These are phyloP conservation scores for Aradophagus sp. DNA, from an alignment of 1,140 invertebrate species.

Conservation along the genomic window DNA sequence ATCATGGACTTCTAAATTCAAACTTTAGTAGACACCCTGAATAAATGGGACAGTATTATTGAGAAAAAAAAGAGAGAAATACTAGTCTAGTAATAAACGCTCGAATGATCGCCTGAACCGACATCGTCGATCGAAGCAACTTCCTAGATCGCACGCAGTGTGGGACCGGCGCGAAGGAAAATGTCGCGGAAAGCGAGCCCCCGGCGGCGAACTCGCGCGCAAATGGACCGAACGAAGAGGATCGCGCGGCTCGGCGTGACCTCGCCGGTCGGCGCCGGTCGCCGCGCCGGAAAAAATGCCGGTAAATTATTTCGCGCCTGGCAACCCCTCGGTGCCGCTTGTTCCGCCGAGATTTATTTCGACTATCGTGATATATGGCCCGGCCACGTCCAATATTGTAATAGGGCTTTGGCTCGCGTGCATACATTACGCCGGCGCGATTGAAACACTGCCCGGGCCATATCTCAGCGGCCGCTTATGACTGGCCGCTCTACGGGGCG, in stretches of 20 bases:
- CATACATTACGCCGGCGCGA: slow-evolving; percentile 62
- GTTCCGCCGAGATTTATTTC: slow-evolving; percentile 72
- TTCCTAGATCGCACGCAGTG: too few species aligned
- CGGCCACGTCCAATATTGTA: slow-evolving; percentile 73
- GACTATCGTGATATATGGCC: slow-evolving; percentile 72
- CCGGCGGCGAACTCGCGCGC: slow-evolving; percentile 18
- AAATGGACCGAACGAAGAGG: slow-evolving; percentile 39
- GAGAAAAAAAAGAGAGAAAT: too few species aligned
- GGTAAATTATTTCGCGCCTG: slow-evolving; percentile 71
- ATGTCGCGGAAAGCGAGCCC: slow-evolving; percentile 15
- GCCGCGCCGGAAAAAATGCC: slow-evolving; percentile 63
- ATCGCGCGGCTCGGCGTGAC: slow-evolving; percentile 43
- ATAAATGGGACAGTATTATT: too few species aligned
- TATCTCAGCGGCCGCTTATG: slow-evolving; percentile 73
- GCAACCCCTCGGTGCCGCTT: slow-evolving; percentile 64
- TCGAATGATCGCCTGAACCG: too few species aligned
- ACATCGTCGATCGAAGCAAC: too few species aligned
- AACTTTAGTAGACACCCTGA: too few species aligned
- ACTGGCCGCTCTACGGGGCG: slow-evolving; percentile 69
- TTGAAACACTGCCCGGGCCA: slow-evolving; percentile 74
- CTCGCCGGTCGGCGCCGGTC: slow-evolving; percentile 10
- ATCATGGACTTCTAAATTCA: too few species aligned
- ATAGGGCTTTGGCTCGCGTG: slow-evolving; percentile 67
- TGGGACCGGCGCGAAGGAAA: too few species aligned
- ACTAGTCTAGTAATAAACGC: too few species aligned